phyloP scores from a whole-genome alignment of 2,888 invertebrate genomes.

The Trichopoda pennipes region DNA sequence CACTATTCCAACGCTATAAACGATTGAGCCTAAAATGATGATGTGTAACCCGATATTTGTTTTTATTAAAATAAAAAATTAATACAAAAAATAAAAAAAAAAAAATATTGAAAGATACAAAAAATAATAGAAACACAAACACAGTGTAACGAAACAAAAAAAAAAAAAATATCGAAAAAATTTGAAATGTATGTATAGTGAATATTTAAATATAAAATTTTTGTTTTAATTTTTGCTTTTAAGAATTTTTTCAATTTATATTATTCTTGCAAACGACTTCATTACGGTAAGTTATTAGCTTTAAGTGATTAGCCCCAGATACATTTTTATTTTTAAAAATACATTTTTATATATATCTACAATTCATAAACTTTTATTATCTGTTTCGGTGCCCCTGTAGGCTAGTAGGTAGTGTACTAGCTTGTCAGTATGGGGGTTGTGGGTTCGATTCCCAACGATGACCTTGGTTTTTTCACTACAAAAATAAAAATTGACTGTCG shows the following conservation, averaged over 20 bases:
- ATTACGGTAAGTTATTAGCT: too few species aligned
- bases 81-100: background rate
- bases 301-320: too few species aligned
- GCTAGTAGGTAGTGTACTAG: too few species aligned
- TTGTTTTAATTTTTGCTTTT: slow-evolving; percentile 49
- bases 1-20: background rate
- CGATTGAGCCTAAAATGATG: background rate
- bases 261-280: too few species aligned
- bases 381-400: too few species aligned
- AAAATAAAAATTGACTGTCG: too few species aligned
- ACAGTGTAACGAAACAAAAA: slow-evolving; percentile 31
- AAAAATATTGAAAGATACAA: slow-evolving; percentile 3
- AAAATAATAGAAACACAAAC: slow-evolving; percentile 20
- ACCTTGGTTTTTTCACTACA: too few species aligned
- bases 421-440: too few species aligned
- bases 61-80: slow-evolving; percentile 19
- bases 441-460: too few species aligned
- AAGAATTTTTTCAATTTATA: background rate
- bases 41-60: background rate
- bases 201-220: slow-evolving; percentile 54
- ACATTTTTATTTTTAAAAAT: too few species aligned
- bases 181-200: slow-evolving; percentile 45
- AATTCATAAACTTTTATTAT: too few species aligned
- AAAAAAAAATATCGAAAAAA: background rate
- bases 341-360: too few species aligned